phyloP scores from a whole-genome alignment of 1,140 invertebrate genomes.

The Drosophila arizonae region DNA sequence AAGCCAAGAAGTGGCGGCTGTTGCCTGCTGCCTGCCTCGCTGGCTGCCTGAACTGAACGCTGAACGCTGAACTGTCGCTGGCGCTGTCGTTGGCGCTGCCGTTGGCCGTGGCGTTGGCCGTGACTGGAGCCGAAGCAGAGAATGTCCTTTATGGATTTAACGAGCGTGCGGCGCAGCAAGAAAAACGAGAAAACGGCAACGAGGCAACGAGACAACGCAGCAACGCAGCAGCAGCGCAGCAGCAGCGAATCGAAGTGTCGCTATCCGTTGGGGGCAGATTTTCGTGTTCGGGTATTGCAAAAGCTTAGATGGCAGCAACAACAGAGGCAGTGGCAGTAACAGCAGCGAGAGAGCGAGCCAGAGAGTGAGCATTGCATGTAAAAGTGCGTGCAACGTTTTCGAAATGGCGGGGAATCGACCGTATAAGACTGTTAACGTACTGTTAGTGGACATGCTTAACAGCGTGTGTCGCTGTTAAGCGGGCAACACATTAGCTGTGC shows the following conservation, averaged over 20 bases:
- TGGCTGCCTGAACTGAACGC: constrained; percentile 37
- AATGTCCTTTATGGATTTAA: constrained; percentile 72
- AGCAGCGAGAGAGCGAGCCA: constrained; percentile 21
- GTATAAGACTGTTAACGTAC: constrained; percentile 43
- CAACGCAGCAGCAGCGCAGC: constrained; percentile 39
- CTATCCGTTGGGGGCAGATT: constrained; percentile 21
- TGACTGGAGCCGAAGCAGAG: constrained; percentile 51
- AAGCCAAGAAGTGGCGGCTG: constrained; percentile 43
- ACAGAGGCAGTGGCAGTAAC: constrained; percentile 19
- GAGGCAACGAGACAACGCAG: constrained; percentile 28
- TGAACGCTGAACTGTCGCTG: constrained; percentile 37
- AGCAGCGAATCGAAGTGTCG: constrained; percentile 57
- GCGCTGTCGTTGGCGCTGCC: constrained; percentile 17
- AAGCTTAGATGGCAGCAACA: constrained; percentile 44
- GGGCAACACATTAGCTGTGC: constrained; percentile 38
- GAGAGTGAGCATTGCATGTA: constrained; percentile 9
- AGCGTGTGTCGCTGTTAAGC: constrained; percentile 28
- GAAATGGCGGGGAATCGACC: constrained; percentile 27
- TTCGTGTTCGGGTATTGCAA: constrained; percentile 29
- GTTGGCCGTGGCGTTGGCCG: constrained; percentile 43
- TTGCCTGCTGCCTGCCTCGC: constrained; percentile 48
- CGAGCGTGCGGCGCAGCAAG: constrained; percentile 45
- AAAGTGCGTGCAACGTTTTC: constrained; percentile 46
- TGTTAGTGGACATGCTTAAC: constrained; percentile 15
- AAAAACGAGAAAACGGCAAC: constrained; percentile 16